phyloP scores from a whole-genome alignment of 2,888 invertebrate genomes.

The Meiosimyza platycephala region DNA sequence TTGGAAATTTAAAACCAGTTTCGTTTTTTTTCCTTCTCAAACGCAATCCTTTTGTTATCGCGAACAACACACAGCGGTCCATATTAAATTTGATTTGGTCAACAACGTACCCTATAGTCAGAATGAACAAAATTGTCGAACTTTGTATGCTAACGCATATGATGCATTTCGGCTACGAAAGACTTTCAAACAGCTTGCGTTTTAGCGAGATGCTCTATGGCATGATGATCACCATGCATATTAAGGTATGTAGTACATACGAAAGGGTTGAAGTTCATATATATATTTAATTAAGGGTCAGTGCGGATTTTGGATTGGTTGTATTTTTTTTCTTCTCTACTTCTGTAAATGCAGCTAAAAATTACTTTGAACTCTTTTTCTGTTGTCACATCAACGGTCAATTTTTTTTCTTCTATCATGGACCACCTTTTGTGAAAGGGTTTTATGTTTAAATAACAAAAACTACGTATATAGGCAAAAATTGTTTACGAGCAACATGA shows the following conservation, averaged over 20 bases:
- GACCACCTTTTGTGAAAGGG: too few relatives aligned
- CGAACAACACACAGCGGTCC: slow-evolving; percentile 4
- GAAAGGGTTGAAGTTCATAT: slow-evolving; percentile 35
- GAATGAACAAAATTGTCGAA: background rate
- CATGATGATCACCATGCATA: background rate
- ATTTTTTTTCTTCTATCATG: background rate
- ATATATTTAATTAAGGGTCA: slow-evolving; percentile 37
- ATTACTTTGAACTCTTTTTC: slow-evolving; percentile 38
- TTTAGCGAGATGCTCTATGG: background rate
- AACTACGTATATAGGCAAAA: too few relatives aligned
- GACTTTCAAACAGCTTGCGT: background rate
- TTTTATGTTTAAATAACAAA: too few relatives aligned
- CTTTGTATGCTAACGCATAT: too few relatives aligned
- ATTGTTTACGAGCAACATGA: too few relatives aligned
- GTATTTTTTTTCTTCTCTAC: background rate
- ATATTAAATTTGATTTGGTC: slow-evolving; percentile 29
- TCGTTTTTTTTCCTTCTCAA: background rate
- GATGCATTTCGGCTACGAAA: too few relatives aligned
- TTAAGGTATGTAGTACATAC: background rate
- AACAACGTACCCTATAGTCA: background rate
- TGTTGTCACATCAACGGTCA: slow-evolving; percentile 32
- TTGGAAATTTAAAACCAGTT: slow-evolving; percentile 29
- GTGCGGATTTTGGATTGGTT: slow-evolving; percentile 26
- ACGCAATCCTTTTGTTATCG: background rate
- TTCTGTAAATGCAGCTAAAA: slow-evolving; percentile 37